Percentiles rank a stretch among this genome's conserved stretches.
phyloP scores from a whole-genome alignment of 2,888 invertebrate species.

The Pyrocoelia pectoralis region DNA sequence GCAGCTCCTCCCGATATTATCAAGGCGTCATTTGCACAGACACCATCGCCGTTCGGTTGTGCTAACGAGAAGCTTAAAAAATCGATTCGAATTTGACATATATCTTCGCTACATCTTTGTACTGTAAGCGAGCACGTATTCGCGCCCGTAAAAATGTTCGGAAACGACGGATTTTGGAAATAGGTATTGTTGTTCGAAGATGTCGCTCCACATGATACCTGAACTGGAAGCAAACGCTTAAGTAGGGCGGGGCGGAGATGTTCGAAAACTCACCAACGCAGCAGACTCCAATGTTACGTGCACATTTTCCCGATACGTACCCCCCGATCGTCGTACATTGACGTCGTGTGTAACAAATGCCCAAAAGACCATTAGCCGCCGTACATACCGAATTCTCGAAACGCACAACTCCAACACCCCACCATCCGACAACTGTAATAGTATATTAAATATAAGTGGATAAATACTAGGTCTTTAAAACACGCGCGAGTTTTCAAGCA shows the following conservation, averaged over 20 bases:
- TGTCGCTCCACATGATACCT: constrained; percentile 74
- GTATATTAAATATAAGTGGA: no score
- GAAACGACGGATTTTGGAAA: constrained; percentile 81
- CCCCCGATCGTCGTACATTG: constrained; percentile 79
- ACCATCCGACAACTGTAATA: constrained; percentile 23
- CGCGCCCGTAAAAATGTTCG: constrained; percentile 73
- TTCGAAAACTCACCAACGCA: constrained; percentile 70
- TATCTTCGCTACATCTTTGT: constrained; percentile 70
- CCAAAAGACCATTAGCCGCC: constrained; percentile 71
- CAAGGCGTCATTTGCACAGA: constrained; percentile 75
- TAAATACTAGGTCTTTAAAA: no score
- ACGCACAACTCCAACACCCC: constrained; percentile 68
- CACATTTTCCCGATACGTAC: constrained; percentile 76
- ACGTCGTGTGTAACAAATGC: constrained; percentile 79
- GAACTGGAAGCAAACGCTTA: constrained; percentile 66
- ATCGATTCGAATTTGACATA: constrained; percentile 81
- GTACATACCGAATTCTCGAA: constrained; percentile 77
- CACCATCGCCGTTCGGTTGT: constrained; percentile 77
- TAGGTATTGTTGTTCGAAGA: constrained; percentile 83
- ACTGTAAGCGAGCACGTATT: constrained; percentile 76
- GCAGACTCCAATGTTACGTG: constrained; percentile 77
- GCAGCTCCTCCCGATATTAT: constrained; percentile 75
- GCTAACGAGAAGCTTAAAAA: constrained; percentile 76
- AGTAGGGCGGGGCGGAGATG: neutral
- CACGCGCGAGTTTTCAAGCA: no score